Evolutionary conservation across 2,888 invertebrate genomes (phyloP), one percentile per base, ranked within the genome.

Genomic region (Calephelis perditalis): DNA sequence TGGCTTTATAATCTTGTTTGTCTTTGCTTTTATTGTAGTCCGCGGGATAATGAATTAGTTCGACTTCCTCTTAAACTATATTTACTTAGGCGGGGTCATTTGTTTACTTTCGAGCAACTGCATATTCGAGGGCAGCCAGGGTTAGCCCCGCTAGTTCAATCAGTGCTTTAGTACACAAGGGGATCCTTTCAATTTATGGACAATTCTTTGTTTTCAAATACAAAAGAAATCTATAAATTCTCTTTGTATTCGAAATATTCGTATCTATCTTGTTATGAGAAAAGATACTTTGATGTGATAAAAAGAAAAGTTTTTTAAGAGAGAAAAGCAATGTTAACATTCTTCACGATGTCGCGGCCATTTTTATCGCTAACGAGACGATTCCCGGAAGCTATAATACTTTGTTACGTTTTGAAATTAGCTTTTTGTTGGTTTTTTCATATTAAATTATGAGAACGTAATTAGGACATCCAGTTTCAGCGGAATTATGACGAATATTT

Each of bases 21-120:
- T 81, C 77, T 80, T 80, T 78, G 78, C 76, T 81, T 84, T 83
- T 82, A 84, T 85, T 86, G 82, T 85, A 35, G 37, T 83, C 82
- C 75, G 78, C 71, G 76, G 79, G 76, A 79, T 73, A 74, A 75
- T 76, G 71, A 73, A 74, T 75, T 69, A 71, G 70, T 70, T 71
- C 67, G 70, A 68, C 68, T 71, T 71, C 68, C 72, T 67, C 66
- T 71, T 70, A 69, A 65, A 66, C 65, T 62, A 68, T 70, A 67
- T 71, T 73, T 72, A 70, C 64, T 70, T 68, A 69, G 81, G 82
- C 68, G 73, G 74, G 77, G 77, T 81, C 82, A 81, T 78, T 72
- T 85, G 82, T 87, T 86, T 85, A 71, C 76, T 79, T 78, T 78
- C 71, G 72, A 75, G 68, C 72, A 71, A 75, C 75, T 85, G 85